Percentiles rank a stretch among this genome's conserved stretches.
Conservation (phyloP, 2,113 vertebrate genomes). For the Campylorhamphus procurvoides region DNA sequence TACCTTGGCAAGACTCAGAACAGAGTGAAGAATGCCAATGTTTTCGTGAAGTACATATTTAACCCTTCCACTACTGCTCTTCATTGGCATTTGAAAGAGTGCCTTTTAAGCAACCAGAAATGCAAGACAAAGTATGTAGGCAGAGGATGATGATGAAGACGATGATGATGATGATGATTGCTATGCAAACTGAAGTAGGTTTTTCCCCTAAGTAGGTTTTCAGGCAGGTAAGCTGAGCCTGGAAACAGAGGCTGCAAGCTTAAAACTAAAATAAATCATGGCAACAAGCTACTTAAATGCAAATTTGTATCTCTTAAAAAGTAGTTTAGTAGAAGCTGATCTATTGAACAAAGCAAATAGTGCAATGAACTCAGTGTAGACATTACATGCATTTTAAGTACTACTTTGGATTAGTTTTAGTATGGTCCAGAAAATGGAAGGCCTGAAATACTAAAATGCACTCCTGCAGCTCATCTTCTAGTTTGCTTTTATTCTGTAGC, state of each 20-base stretch:
- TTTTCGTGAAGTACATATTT: not conserved
- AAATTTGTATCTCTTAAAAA: not conserved
- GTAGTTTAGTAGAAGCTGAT: not conserved
- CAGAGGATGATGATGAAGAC: not conserved
- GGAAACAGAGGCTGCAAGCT: not conserved
- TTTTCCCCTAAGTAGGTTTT: not conserved
- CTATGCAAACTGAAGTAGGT: not conserved
- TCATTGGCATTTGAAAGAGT: not conserved
- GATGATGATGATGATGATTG: not conserved
- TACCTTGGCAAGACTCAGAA: slow-evolving; percentile 36
- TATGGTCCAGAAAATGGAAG: not conserved
- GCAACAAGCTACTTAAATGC: not conserved
- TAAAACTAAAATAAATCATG: not conserved
- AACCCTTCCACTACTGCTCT: not conserved
- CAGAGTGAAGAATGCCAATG: not conserved
- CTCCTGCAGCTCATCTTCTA: not conserved
- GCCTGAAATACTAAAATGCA: not conserved
- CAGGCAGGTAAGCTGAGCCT: not conserved
- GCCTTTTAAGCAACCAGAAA: not conserved
- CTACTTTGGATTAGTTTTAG: not conserved
- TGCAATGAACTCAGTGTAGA: not conserved
- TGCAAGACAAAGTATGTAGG: not conserved
- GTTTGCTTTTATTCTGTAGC: not conserved
- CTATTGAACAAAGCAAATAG: not conserved
- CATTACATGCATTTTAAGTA: not conserved